These are phyloP conservation scores for Tenodera sinensis DNA, from an alignment of 2,888 invertebrate genomes.

Conservation along the genomic window DNA sequence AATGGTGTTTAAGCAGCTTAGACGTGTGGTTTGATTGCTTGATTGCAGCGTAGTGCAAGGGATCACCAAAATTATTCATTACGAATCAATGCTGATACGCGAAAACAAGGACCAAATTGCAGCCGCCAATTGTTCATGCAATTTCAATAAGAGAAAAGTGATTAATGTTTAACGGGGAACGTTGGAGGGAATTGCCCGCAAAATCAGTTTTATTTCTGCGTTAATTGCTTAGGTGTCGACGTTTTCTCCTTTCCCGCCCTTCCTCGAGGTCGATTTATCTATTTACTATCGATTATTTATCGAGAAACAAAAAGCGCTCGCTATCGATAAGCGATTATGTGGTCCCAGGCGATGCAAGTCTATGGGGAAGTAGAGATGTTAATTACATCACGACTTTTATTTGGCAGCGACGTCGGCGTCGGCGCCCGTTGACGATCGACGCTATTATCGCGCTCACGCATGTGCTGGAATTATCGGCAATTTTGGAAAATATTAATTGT, in stretches of 20 bases:
- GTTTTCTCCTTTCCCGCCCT: background rate
- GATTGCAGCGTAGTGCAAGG: background rate
- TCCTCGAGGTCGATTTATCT: background rate
- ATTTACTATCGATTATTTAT: background rate
- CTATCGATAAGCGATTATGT: background rate
- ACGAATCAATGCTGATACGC: background rate
- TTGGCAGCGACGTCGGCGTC: background rate
- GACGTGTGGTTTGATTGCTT: background rate
- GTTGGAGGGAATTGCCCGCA: background rate
- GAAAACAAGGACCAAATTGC: background rate
- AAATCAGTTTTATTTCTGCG: background rate
- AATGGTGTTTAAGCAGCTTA: background rate
- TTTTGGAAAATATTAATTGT: background rate
- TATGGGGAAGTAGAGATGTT: background rate
- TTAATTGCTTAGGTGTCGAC: background rate
- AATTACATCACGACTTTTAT: background rate
- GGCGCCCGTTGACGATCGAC: background rate
- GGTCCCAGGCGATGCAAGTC: background rate
- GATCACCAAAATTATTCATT: background rate
- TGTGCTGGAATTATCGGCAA: background rate
- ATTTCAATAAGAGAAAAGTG: background rate
- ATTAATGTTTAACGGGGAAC: background rate
- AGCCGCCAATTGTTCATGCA: background rate
- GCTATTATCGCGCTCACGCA: background rate
- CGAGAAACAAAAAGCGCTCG: background rate